phyloP scores from a whole-genome alignment of 1,140 invertebrate species.

The Bathynomus jamesi region DNA sequence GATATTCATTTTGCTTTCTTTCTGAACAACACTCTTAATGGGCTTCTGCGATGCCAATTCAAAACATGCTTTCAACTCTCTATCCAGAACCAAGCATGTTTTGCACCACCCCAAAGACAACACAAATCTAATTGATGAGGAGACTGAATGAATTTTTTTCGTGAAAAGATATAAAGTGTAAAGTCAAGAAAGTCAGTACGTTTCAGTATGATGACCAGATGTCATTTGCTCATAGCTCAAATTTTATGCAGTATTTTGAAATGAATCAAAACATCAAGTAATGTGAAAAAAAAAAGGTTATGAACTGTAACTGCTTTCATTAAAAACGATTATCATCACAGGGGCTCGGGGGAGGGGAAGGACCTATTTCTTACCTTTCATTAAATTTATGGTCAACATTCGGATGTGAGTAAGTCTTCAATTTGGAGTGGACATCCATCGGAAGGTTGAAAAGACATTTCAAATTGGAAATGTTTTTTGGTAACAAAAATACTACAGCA shows the following conservation, averaged over 20 bases:
- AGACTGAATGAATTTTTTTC: background rate
- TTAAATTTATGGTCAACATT: conserved; percentile 91
- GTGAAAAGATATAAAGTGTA: background rate
- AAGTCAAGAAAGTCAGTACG: too few species aligned
- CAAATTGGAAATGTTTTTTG: conserved; percentile 70
- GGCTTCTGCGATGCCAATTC: conserved; percentile 42
- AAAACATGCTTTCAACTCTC: conserved; percentile 74
- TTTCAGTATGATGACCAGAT: too few species aligned
- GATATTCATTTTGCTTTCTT: background rate
- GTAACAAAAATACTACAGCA: conserved; percentile 71
- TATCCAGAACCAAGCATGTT: conserved; percentile 88
- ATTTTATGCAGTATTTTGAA: background rate
- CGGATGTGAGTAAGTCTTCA: conserved; percentile 86
- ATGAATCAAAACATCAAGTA: background rate
- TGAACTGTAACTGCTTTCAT: background rate
- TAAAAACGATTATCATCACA: background rate
- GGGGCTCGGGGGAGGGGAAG: background rate
- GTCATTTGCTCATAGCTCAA: too few species aligned
- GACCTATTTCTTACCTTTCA: conserved; percentile 55
- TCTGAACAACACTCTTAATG: conserved; percentile 44
- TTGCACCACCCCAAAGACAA: conserved; percentile 80
- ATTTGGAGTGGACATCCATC: conserved; percentile 97
- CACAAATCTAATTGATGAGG: conserved; percentile 59
- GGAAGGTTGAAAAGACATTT: conserved; percentile 90
- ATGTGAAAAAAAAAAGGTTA: background rate